phyloP scores from a whole-genome alignment of 2,888 invertebrate species.

The Apotomis turbidana region DNA sequence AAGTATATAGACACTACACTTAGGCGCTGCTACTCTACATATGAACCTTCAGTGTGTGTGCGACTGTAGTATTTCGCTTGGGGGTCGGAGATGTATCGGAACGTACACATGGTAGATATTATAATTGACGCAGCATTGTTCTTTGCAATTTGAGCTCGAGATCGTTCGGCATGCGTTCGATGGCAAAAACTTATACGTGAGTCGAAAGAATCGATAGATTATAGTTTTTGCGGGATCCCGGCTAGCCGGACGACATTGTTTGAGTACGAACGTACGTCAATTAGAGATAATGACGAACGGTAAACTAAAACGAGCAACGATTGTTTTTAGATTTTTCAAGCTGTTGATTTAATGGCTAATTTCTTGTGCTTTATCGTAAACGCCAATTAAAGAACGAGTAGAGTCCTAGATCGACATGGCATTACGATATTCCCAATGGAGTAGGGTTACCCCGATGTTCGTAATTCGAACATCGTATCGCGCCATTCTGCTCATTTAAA shows the following conservation, averaged over 20 bases:
- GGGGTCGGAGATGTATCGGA: slow-evolving; percentile 3
- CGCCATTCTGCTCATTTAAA: no score
- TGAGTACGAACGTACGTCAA: slow-evolving; percentile 65
- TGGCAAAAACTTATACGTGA: slow-evolving; percentile 73
- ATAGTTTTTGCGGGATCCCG: slow-evolving; percentile 69
- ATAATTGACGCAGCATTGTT: slow-evolving; percentile 68
- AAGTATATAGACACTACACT: slow-evolving; percentile 48
- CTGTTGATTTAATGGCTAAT: slow-evolving; percentile 31
- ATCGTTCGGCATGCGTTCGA: slow-evolving; percentile 70
- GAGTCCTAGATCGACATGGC: not conserved
- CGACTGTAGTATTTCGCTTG: slow-evolving; percentile 17
- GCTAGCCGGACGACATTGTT: slow-evolving; percentile 75
- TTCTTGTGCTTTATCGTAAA: slow-evolving; percentile 25
- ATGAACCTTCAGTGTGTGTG: slow-evolving; percentile 2
- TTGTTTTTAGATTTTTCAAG: slow-evolving; percentile 52
- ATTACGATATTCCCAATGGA: not conserved
- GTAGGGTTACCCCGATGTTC: no score
- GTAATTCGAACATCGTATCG: no score
- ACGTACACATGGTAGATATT: slow-evolving; percentile 68
- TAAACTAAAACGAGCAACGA: slow-evolving; percentile 65
- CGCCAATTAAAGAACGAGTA: slow-evolving; percentile 8
- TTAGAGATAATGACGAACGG: slow-evolving; percentile 78
- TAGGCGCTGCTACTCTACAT: slow-evolving; percentile 9
- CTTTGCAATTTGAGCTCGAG: slow-evolving; percentile 61
- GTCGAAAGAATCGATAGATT: slow-evolving; percentile 77